Evolutionary conservation across 1,140 invertebrate genomes (phyloP).

Genomic region (Hylaeus volcanicus): DNA sequence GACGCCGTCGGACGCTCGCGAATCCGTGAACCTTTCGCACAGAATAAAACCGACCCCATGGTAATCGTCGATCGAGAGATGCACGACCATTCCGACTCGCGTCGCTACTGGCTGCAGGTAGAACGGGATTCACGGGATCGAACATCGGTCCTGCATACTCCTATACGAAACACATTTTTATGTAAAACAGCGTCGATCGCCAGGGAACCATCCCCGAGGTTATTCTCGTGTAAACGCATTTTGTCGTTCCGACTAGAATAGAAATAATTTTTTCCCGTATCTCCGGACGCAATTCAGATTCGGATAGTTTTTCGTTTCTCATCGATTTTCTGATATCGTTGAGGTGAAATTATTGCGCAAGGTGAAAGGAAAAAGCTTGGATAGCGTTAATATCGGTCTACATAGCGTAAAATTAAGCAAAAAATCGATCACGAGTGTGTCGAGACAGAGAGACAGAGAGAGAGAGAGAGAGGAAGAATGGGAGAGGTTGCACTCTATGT

Average conservation of each 20-base stretch:
- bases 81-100: neutral
- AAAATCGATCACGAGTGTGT: neutral
- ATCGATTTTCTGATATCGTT: too few relatives aligned
- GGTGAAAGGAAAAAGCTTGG: too few relatives aligned
- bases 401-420: neutral
- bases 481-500: neutral
- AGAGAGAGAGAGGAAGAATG: neutral
- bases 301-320: too few relatives aligned
- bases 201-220: neutral
- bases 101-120: too few relatives aligned
- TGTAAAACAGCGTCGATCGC: slow-evolving; percentile 33
- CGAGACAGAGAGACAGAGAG: too few relatives aligned
- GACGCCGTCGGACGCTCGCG: neutral
- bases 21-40: slow-evolving; percentile 25
- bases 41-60: neutral
- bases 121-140: neutral
- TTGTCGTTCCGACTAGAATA: neutral
- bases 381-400: too few relatives aligned
- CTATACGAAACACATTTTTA: slow-evolving; percentile 37
- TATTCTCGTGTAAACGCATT: slow-evolving; percentile 11
- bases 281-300: too few relatives aligned
- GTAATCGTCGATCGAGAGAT: slow-evolving; percentile 17
- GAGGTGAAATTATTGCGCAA: too few relatives aligned
- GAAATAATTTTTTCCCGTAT: too few relatives aligned
- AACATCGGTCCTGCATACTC: neutral